Evolutionary conservation across 2,797 vertebrate species (phyloP).

Genomic region (Lophius americanus): DNA sequence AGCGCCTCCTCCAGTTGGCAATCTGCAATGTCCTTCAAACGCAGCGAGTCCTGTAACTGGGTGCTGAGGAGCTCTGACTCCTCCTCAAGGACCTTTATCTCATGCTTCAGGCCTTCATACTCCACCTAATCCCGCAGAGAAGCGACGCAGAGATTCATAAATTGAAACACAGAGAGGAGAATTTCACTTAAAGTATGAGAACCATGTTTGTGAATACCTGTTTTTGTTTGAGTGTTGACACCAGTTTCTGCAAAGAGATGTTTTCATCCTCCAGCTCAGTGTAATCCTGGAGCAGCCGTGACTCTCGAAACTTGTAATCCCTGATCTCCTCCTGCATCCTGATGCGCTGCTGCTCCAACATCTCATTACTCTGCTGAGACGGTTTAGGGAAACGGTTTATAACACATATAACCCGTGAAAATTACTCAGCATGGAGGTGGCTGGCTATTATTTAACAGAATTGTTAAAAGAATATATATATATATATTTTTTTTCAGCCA

Average conservation of each 20-base stretch:
- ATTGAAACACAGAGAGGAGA: background rate
- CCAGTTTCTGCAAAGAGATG: slow-evolving; percentile 94
- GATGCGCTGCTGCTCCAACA: slow-evolving; percentile 91
- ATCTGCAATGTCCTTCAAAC: slow-evolving; percentile 93
- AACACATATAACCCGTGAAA: background rate
- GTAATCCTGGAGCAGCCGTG: slow-evolving; percentile 93
- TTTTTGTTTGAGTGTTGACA: slow-evolving; percentile 93
- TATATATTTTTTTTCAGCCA: no score
- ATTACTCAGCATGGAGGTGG: background rate
- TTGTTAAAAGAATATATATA: background rate
- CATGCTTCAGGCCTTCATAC: slow-evolving; percentile 96
- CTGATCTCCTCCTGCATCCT: slow-evolving; percentile 93
- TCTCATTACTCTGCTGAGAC: slow-evolving; percentile 78
- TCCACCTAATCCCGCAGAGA: slow-evolving; percentile 86
- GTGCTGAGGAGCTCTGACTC: slow-evolving; percentile 90
- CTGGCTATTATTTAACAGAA: background rate
- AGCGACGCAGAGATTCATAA: background rate
- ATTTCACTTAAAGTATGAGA: background rate
- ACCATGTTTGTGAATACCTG: slow-evolving; percentile 81
- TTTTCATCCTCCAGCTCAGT: slow-evolving; percentile 97
- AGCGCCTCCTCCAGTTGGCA: slow-evolving; percentile 93
- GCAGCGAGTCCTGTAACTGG: slow-evolving; percentile 92
- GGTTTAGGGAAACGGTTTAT: background rate
- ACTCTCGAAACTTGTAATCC: slow-evolving; percentile 93
- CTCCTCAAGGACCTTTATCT: slow-evolving; percentile 95